A percentile compares a stretch with the other conserved stretches of the same genome.
Conservation (phyloP, 2,888 invertebrate genomes). For the Plemyria rubiginata region DNA sequence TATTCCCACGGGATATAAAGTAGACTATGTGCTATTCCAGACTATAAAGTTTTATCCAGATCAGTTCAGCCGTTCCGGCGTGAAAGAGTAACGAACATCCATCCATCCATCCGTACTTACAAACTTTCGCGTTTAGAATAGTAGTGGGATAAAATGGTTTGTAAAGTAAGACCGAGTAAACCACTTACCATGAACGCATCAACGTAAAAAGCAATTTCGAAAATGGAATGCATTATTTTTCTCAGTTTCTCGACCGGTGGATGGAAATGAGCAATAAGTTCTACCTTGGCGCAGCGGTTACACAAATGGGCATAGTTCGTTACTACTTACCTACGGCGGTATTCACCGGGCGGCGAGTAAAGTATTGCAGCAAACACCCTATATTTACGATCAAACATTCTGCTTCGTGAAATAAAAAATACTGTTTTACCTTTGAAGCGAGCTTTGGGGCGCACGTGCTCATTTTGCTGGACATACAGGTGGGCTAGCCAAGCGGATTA, state of each 20-base stretch:
- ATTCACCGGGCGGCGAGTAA: constrained; percentile 34
- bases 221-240: constrained; percentile 32
- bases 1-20: too few species aligned
- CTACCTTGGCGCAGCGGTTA: constrained; percentile 65
- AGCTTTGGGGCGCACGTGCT: too few species aligned
- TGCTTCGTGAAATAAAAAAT: neutral
- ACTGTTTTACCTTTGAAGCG: neutral
- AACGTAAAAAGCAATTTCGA: constrained; percentile 22
- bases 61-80: too few species aligned
- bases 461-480: too few species aligned
- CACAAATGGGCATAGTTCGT: constrained; percentile 71
- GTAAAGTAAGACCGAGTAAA: constrained; percentile 11
- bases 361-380: neutral
- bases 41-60: too few species aligned
- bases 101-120: too few species aligned
- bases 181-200: constrained; percentile 13
- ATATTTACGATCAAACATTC: neutral
- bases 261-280: constrained; percentile 73
- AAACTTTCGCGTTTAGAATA: too few species aligned
- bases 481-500: too few species aligned
- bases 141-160: constrained; percentile 13
- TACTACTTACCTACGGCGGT: constrained; percentile 65
- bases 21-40: too few species aligned
- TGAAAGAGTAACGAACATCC: too few species aligned
- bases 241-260: constrained; percentile 67